phyloP scores from a whole-genome alignment of 35 echinoderm and acorn worm genomes.

The Ptychodera flava region DNA sequence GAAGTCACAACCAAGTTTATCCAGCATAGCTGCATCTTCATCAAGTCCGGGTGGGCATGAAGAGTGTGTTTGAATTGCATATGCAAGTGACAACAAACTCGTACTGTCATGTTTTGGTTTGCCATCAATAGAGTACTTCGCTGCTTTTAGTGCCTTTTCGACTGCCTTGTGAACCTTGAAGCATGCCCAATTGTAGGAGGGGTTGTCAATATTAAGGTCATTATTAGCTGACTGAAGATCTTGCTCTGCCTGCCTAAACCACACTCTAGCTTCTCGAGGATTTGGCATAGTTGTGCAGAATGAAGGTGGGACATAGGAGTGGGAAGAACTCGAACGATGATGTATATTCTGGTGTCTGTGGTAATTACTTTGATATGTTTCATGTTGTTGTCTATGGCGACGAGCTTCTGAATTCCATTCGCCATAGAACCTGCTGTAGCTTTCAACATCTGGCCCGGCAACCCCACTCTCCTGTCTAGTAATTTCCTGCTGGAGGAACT shows the following conservation, averaged over 20 bases:
- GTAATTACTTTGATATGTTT: slow-evolving; percentile 7
- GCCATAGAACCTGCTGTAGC: neutral
- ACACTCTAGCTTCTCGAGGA: neutral
- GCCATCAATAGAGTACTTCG: neutral
- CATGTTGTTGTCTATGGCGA: neutral
- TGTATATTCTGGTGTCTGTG: neutral
- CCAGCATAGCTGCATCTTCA: neutral
- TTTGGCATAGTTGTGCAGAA: neutral
- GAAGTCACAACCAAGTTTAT: neutral
- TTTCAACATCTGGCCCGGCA: neutral
- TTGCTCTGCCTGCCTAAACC: neutral
- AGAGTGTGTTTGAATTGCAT: neutral
- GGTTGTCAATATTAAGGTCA: neutral
- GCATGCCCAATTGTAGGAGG: neutral
- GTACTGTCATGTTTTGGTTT: neutral
- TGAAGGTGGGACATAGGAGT: slow-evolving; percentile 13
- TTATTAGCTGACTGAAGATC: neutral
- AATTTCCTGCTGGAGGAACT: slow-evolving; percentile 25
- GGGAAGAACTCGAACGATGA: neutral
- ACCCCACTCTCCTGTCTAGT: neutral
- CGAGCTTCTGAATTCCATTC: neutral
- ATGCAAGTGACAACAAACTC: neutral
- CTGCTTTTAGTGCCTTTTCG: neutral
- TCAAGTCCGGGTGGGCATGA: neutral
- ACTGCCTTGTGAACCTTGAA: neutral